These are phyloP conservation scores for Ctenomys sociabilis DNA, from an alignment of 2,113 vertebrate species.

Conservation along the genomic window DNA sequence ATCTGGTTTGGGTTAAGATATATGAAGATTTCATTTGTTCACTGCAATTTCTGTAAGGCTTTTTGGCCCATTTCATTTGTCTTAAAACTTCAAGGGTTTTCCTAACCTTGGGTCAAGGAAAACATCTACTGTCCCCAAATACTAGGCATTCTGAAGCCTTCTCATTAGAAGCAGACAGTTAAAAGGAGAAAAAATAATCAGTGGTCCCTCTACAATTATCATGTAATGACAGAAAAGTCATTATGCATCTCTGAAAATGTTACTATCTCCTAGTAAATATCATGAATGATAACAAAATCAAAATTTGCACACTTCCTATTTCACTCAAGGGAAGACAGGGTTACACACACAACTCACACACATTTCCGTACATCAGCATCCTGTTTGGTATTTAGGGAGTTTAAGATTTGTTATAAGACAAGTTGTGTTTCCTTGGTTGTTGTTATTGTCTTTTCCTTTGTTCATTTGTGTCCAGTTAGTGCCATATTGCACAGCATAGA, in stretches of 20 bases:
- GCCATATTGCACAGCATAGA: neutral
- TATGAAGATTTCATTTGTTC: neutral
- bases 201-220: neutral
- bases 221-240: neutral
- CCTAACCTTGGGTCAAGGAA: neutral
- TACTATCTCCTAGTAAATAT: neutral
- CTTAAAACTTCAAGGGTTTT: neutral
- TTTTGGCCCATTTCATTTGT: neutral
- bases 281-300: neutral
- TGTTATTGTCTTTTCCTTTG: neutral
- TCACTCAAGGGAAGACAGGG: neutral
- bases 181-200: neutral
- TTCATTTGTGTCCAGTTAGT: neutral
- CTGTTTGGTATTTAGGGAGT: neutral
- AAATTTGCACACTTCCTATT: neutral
- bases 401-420: neutral
- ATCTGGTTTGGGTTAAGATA: neutral
- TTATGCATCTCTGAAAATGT: neutral
- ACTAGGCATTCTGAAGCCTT: neutral
- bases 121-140: neutral
- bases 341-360: neutral
- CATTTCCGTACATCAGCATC: neutral
- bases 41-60: neutral
- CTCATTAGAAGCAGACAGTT: neutral
- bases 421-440: neutral